Evolutionary conservation across 2,113 vertebrate genomes (phyloP), one percentile per base, ranked within the genome.

Genomic region (Equus quagga): DNA sequence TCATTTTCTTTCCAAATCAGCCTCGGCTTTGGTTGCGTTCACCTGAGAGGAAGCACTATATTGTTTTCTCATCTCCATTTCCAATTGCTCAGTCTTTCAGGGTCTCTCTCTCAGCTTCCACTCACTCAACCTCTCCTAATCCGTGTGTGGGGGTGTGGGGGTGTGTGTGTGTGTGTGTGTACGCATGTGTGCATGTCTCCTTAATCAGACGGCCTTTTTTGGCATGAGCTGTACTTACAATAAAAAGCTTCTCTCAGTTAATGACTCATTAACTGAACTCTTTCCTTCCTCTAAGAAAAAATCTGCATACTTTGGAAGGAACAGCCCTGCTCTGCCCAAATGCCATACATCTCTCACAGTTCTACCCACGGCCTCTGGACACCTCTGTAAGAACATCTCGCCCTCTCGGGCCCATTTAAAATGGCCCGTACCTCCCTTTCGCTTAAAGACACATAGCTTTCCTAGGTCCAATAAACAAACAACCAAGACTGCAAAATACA

Each of bases 401-500:
- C 82, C 24, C 24, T 75, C 6, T 41, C 7, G 8, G 5, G n/a
- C 18, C 58, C 64, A 60, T 28, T 26, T 46, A 36, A 4, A 75
- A 78, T 13, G 21, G 23, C 7, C 72, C 13, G 41, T 9, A 26
- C 11, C 23, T 80, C 56, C 73, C 58, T 49, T 36, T 69, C 80
- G 9, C 73, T 90, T 81, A 67, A 80, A 81, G 12, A 60, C 36
- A 65, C 0, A 46, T 4, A 89, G 44, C 11, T 94, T 90, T 83
- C 84, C 91, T 64, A 56, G 23, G 44, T 54, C 49, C 10, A 13
- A 86, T 26, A 90, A 88, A 81, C 26, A 97, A 28, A 91, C 26
- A 87, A 54, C n/a, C 44, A 93, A 92, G 46, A 75, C 28, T 58
- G 11, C 4, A 82, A 64, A 95, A 96, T 69, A 46, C 3, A 95